Base-by-base conservation (phyloP, 2,888 invertebrate species). In the Junonia oenone region DNA sequence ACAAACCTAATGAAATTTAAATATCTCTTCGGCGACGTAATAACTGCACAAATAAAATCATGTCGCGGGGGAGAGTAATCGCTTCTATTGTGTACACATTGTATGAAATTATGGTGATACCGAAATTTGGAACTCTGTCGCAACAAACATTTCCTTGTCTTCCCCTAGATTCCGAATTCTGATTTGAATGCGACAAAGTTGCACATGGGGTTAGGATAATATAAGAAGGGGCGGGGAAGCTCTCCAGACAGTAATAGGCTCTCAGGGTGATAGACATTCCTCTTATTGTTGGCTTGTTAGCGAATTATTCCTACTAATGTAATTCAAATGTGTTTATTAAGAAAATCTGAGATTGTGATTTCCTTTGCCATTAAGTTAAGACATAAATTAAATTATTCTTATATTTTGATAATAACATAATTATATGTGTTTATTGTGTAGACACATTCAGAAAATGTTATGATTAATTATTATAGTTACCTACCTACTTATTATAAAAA, bases 1-100 rank as follows among this genome's bases (percentile, higher is more conserved):
- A 90, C 89, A 90, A 90, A 89, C 89, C 90, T 87, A 90, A 90
- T 89, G 88, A 87, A 89, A 90, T 90, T 89, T 89, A 89, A 89
- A 90, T 89, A 89, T 89, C 87, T 88, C 83, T 78, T 81, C 79
- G 78, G 74, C 83, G 78, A 80, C 82, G 82, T 81, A 86, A 88
- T 90, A 89, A 87, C 85, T 83, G 84, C 79, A 86, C 88, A 86
- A 89, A 90, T 89, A 88, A 87, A 90, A 87, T 88, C 86, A 85
- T 86, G 81, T 82, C 79, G 82, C 81, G 75, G 74, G 87, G 87
- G 88, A 82, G 83, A 82, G 74, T 80, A 88, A 89, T 87, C 84
- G 86, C 77, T 79, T 81, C 82, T 73, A 86, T 87, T 87, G 86
- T 89, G 75, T 84, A 81, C 81, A 83, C 81, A 83, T 77, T 85